Evolutionary conservation across 2,797 vertebrate genomes (phyloP).

Genomic region (Heteromormyrus szaboi): DNA sequence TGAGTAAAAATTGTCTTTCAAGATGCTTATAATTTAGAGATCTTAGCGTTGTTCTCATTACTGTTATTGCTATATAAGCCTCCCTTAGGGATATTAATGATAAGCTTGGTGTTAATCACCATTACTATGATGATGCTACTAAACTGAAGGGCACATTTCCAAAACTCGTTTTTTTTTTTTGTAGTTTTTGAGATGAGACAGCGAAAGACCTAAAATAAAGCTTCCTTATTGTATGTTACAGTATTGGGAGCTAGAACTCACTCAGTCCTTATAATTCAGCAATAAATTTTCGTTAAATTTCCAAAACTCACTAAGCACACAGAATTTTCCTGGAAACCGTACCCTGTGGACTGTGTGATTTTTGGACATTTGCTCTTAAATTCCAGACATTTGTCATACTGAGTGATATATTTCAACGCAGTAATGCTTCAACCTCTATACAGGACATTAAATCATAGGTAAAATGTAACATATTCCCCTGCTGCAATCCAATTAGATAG

Average conservation of each 20-base stretch:
- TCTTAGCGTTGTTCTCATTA: neutral
- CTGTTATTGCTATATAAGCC: neutral
- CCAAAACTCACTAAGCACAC: neutral
- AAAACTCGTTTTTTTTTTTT: neutral
- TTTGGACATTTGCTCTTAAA: neutral
- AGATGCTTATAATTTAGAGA: neutral
- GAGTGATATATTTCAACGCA: neutral
- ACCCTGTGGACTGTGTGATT: neutral
- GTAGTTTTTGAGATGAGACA: neutral
- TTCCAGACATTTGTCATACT: neutral
- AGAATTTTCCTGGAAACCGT: neutral
- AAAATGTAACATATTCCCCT: neutral
- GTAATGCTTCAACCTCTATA: neutral
- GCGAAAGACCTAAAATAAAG: neutral
- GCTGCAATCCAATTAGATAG: neutral
- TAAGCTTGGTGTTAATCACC: neutral
- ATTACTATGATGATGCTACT: neutral
- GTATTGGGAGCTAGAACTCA: neutral
- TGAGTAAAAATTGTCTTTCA: neutral
- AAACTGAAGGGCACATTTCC: neutral
- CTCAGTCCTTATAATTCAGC: neutral
- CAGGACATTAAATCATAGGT: neutral
- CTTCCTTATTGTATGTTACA: neutral
- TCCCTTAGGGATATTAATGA: neutral
- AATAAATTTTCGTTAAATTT: neutral